A percentile compares a stretch with the other conserved stretches of the same genome.
Conservation (phyloP, 2,113 vertebrate species). For the Crotalus tigris region DNA sequence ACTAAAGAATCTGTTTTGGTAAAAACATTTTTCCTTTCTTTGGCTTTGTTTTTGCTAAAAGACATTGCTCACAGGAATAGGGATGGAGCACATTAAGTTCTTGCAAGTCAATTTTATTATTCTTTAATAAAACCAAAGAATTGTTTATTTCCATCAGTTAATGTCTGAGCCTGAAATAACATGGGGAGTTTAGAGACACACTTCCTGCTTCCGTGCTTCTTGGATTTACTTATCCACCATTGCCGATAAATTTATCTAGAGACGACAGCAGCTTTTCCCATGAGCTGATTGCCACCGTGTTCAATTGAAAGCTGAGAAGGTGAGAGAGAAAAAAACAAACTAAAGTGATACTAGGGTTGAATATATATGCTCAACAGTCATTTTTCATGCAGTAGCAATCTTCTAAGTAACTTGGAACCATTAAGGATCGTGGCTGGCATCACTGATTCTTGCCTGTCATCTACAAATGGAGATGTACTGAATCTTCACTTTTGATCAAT, state of each 20-base stretch:
- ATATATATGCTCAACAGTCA: not conserved
- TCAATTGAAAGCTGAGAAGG: not conserved
- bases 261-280: not conserved
- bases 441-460: not conserved
- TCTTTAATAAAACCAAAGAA: slow-evolving; percentile 23
- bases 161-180: not conserved
- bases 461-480: not conserved
- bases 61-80: slow-evolving; percentile 3
- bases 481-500: not conserved
- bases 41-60: not conserved
- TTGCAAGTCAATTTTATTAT: slow-evolving; percentile 23
- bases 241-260: not conserved
- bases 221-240: not conserved
- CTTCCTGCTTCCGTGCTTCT: not conserved
- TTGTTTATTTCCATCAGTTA: not conserved
- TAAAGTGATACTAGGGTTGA: not conserved
- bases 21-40: not conserved
- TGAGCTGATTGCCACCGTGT: not conserved
- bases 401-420: not conserved
- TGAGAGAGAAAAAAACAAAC: not conserved
- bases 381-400: not conserved
- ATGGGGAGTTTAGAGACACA: not conserved
- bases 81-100: slow-evolving; percentile 2
- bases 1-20: slow-evolving; percentile 25
- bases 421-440: not conserved